A percentile compares a stretch with the other conserved stretches of the same genome.
Conservation (phyloP, 2,888 invertebrate genomes). For the Lasioglossum villosulum region DNA sequence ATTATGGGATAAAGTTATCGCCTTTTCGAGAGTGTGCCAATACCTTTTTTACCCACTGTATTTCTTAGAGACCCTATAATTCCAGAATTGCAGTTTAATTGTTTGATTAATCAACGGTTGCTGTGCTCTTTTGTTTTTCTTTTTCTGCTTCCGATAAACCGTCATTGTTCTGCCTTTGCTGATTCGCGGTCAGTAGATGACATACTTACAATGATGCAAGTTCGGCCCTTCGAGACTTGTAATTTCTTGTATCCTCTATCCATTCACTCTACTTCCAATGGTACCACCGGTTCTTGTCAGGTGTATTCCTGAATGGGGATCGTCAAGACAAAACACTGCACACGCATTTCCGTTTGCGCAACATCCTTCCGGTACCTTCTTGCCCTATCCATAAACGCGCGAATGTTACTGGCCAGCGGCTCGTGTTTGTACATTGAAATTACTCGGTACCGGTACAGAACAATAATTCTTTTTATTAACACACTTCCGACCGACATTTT, state of each 20-base stretch:
- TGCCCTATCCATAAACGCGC: background rate
- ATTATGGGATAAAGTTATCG: too few species aligned
- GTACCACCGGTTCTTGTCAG: constrained; percentile 73
- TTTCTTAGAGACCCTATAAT: background rate
- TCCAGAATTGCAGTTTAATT: background rate
- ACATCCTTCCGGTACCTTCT: constrained; percentile 80
- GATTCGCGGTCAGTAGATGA: constrained; percentile 37
- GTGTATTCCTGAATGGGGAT: constrained; percentile 77
- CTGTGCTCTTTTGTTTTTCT: background rate
- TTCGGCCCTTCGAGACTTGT: constrained; percentile 67
- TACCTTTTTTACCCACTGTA: too few species aligned
- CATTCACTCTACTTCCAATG: constrained; percentile 71
- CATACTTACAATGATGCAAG: constrained; percentile 51
- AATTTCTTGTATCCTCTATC: constrained; percentile 79
- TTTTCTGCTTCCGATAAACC: background rate
- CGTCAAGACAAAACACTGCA: constrained; percentile 75
- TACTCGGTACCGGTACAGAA: background rate
- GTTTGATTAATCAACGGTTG: background rate
- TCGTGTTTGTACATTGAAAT: background rate
- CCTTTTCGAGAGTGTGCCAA: too few species aligned
- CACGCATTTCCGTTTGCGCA: constrained; percentile 82
- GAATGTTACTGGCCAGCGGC: background rate
- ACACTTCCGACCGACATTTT: background rate
- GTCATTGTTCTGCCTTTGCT: constrained; percentile 14
- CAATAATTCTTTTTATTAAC: background rate